Evolutionary conservation across 2,797 vertebrate genomes (phyloP), one percentile per base, ranked within the genome.

Genomic region (Novumbra hubbsi): DNA sequence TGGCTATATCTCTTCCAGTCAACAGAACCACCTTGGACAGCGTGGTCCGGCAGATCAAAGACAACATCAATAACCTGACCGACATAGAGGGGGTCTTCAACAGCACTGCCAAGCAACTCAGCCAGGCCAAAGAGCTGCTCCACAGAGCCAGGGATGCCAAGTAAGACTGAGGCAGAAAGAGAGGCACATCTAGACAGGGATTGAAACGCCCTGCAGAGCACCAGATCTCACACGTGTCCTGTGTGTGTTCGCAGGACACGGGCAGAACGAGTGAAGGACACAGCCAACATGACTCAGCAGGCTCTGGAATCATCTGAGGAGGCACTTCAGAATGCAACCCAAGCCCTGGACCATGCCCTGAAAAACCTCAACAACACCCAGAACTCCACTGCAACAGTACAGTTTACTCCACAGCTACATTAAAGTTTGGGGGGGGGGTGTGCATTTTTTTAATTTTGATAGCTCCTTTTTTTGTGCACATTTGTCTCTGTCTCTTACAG

Each of bases 1-100:
- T 98, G 89, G 86, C 89, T 0, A 95, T 98, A 84, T 87, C 87
- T 2, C 83, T 96, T 70, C 95, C 95, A 0, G 81, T 93, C 78
- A 94, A 94, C 81, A 85, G 76, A 1, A 66, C 81, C 0, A 75
- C 75, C 2, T 79, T 96, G 69, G 78, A 90, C 75, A 82, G 76
- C 8, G 79, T 95, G 81, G 76, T 95, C 64, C 72, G 41, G 78
- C 86, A 95, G 86, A 96, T 96, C 77, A 93, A 72, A 75, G 88
- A 91, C 49, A 91, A 81, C 77, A 89, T 96, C 0, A 30, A 80
- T 11, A 94, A 94, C 83, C 90, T 95, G 78, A 91, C 92, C 0
- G 68, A 93, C 0, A 64, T 94, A 34, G 91, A 94, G 0, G 52
- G 5, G 0, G 78, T 97, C 63, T 78, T 96, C 75, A 96, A 94